Evolutionary conservation across 2,888 invertebrate species (phyloP).

Genomic region (Dascillus cervinus): DNA sequence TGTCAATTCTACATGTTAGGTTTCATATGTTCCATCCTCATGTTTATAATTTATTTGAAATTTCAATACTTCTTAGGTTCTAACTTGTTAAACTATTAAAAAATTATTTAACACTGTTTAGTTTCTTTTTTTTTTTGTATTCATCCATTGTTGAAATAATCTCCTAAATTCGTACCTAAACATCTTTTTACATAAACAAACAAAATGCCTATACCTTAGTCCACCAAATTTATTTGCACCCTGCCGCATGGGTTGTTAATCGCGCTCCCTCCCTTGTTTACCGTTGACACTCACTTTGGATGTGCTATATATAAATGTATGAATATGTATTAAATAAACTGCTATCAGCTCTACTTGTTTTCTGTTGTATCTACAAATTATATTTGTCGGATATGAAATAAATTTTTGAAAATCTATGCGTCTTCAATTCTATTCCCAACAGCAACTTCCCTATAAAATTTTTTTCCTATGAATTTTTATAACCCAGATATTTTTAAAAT

Average conservation of each 20-base stretch:
- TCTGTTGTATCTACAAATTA: constrained; percentile 45
- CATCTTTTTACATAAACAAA: constrained; percentile 25
- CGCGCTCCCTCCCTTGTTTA: constrained; percentile 34
- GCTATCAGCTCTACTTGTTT: constrained; percentile 46
- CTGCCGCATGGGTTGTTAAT: constrained; percentile 37
- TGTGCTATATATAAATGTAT: constrained; percentile 47
- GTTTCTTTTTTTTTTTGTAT: constrained; percentile 33
- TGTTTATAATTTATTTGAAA: constrained; percentile 38
- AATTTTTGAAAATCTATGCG: constrained; percentile 38
- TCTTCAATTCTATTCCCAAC: too few species aligned
- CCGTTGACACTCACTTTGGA: constrained; percentile 44
- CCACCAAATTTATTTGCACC: constrained; percentile 39
- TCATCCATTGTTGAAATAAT: constrained; percentile 35
- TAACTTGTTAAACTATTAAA: constrained; percentile 43
- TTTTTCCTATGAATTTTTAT: constrained; percentile 2
- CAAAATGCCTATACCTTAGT: constrained; percentile 32
- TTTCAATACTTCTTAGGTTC: constrained; percentile 39
- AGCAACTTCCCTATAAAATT: not conserved
- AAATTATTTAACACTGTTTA: constrained; percentile 41
- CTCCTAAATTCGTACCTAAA: constrained; percentile 29
- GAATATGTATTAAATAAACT: constrained; percentile 46
- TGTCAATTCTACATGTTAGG: constrained; percentile 26
- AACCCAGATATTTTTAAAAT: too few species aligned
- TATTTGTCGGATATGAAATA: constrained; percentile 44
- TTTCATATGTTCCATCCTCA: constrained; percentile 27